phyloP scores from a whole-genome alignment of 2,888 invertebrate genomes.

The Volucella inflata region DNA sequence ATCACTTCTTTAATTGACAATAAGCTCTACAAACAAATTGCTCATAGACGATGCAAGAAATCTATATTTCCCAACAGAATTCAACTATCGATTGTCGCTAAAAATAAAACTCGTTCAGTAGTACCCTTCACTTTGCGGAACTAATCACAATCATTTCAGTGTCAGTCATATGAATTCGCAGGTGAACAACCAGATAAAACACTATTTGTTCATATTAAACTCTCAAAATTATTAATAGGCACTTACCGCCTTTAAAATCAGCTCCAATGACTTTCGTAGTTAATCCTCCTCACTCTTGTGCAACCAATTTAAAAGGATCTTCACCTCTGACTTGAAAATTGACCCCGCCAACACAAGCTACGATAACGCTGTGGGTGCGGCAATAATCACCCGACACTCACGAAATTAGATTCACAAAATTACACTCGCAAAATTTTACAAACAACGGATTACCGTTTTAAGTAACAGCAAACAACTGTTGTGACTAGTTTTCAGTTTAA shows the following conservation, averaged over 20 bases:
- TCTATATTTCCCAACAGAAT: too few relatives aligned
- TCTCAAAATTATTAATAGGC: too few relatives aligned
- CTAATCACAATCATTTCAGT: background rate
- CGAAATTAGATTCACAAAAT: constrained; percentile 12
- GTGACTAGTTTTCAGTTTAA: constrained; percentile 51
- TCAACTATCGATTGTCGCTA: too few relatives aligned
- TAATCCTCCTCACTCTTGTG: background rate
- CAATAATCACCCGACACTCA: constrained; percentile 17
- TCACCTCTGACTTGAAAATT: background rate
- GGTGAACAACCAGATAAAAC: background rate
- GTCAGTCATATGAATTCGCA: background rate
- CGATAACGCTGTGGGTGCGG: background rate
- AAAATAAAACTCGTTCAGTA: constrained; percentile 19
- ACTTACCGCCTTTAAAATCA: too few relatives aligned
- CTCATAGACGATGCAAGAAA: too few relatives aligned
- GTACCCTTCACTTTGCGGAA: constrained; percentile 56
- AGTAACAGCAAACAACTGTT: constrained; percentile 41
- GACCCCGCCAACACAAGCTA: background rate
- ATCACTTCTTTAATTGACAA: too few relatives aligned
- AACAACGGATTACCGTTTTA: constrained; percentile 53
- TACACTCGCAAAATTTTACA: constrained; percentile 31
- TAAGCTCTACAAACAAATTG: too few relatives aligned
- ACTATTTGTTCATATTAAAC: too few relatives aligned
- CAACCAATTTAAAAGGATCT: background rate
- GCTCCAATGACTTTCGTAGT: too few relatives aligned